Evolutionary conservation across 2,113 vertebrate genomes (phyloP), one percentile per base, ranked within the genome.

Genomic region (Hystrix brachyura): DNA sequence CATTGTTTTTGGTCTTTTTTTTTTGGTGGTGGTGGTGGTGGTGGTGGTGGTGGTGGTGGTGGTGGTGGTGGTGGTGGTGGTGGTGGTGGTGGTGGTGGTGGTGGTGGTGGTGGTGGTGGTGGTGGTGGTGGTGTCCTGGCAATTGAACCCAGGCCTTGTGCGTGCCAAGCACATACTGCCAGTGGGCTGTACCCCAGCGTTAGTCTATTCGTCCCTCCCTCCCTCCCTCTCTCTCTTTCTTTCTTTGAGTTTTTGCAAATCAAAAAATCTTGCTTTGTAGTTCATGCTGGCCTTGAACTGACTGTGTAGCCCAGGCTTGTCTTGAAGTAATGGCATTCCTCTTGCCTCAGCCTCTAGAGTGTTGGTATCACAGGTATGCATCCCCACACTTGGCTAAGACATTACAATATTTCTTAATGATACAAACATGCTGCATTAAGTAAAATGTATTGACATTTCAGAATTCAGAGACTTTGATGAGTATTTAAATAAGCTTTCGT

Each of bases 1-100:
- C 78, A 55, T 76, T 90, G 90, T 97, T 97, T 98, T 74, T 94
- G 80, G 21, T 81, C 2, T 71, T 90, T 87, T 53, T 92, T 94
- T 53, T 43, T 43, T 43, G 14, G 13, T 51, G 25, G 46, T 48
- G 23, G 4, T 48, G 25, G 38, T 38, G 38, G 38, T 38, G 38
- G 38, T 38, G 38, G 38, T 38, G 38, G 38, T 38, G 38, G 38
- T 38, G 38, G 38, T 38, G 25, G 74, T 29, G 25, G n/a, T 38
- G 38, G 38, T 38, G 38, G 38, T 38, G 38, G 38, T 38, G 38
- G 38, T 38, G 25, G 74, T 29, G 25, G 38, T 38, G 38, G 38
- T 43, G 14, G 13, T 51, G 25, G 46, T 48, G 23, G 4, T 48
- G 25, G 38, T 38, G 38, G 38, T 38, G 38, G 38, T 43, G 14